These are phyloP conservation scores for Donacobius atricapilla DNA, from an alignment of 2,113 vertebrate genomes.

Conservation along the genomic window DNA sequence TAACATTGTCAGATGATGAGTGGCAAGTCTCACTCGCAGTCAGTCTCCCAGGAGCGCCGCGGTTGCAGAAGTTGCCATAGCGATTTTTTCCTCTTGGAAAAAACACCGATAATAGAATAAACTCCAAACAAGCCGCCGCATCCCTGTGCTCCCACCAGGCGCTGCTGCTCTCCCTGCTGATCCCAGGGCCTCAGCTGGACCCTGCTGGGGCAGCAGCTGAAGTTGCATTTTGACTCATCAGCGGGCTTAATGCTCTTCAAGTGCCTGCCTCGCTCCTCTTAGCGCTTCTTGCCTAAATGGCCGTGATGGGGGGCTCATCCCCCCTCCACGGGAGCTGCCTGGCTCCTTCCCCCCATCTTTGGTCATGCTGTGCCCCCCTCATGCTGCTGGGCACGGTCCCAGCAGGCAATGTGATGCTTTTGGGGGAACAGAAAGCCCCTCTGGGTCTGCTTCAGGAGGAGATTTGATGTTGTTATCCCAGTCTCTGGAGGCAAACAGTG, in stretches of 20 bases:
- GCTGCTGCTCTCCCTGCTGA: not conserved
- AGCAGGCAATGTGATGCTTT: rapidly evolving
- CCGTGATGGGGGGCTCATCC: not conserved
- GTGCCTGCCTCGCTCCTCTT: not conserved
- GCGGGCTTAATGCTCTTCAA: not conserved
- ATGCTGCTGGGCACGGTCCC: rapidly evolving
- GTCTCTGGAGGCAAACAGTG: not conserved
- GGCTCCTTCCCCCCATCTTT: not conserved
- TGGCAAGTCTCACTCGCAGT: constrained; percentile 50
- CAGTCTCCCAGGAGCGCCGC: constrained; percentile 4
- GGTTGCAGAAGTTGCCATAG: constrained; percentile 61
- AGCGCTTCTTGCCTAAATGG: not conserved
- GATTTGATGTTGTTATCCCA: not conserved
- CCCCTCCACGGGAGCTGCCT: not conserved
- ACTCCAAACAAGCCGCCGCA: not conserved
- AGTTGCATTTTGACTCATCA: not conserved
- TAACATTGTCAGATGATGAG: constrained; percentile 61
- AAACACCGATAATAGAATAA: not conserved
- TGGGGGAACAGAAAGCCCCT: not conserved
- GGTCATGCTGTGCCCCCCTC: rapidly evolving
- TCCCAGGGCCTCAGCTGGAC: not conserved
- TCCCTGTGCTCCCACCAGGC: not conserved
- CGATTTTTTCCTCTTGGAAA: not conserved
- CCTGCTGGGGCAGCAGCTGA: not conserved
- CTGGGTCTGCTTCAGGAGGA: not conserved